Conservation (phyloP, 2,113 vertebrate species). For the Neotoma lepida region DNA sequence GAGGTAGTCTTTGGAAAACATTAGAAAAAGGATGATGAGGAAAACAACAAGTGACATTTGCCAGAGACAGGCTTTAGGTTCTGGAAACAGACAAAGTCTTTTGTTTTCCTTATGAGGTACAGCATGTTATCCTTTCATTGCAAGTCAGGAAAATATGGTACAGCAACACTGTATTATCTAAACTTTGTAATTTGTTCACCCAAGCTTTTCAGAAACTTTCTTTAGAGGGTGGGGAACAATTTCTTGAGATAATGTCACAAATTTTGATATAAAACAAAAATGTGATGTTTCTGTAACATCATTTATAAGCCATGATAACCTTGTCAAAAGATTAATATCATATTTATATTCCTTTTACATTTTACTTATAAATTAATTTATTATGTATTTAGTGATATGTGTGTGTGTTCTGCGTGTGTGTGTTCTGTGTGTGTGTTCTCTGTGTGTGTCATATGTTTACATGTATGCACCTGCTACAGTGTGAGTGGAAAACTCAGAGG, state of each 20-base stretch:
- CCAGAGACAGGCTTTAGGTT: background rate
- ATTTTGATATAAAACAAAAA: background rate
- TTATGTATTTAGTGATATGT: background rate
- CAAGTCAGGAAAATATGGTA: background rate
- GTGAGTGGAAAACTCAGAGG: background rate
- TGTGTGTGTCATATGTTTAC: background rate
- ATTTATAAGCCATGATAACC: background rate
- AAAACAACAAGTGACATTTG: background rate
- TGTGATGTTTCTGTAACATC: background rate
- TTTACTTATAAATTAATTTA: background rate
- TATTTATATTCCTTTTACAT: background rate
- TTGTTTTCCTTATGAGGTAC: background rate
- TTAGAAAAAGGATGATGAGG: background rate
- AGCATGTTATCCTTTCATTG: background rate
- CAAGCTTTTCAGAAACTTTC: background rate
- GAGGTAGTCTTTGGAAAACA: background rate
- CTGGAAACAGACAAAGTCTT: background rate
- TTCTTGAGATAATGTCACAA: background rate
- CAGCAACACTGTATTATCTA: background rate
- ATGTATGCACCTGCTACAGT: no score
- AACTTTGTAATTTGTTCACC: background rate
- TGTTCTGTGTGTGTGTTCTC: background rate
- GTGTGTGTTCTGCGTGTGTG: background rate
- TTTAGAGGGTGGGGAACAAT: background rate
- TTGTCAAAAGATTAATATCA: background rate